Conservation (phyloP, 2,113 vertebrate genomes). For the Gobiocypris rarus region DNA sequence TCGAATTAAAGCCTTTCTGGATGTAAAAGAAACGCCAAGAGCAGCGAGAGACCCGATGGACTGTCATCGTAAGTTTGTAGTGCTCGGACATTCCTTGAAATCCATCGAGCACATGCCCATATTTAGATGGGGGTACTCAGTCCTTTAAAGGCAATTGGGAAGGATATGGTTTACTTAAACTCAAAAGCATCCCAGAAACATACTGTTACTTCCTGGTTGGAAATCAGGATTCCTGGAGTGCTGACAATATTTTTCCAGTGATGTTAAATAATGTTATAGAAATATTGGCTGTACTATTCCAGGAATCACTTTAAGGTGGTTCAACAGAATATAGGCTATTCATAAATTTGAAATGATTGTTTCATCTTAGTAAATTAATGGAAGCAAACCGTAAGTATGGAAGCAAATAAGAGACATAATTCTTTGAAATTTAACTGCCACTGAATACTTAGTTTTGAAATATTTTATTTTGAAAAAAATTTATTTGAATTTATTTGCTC, state of each 20-base stretch:
- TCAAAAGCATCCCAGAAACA: slow-evolving; percentile 72
- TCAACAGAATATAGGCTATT: not conserved
- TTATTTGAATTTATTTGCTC: too few relatives aligned
- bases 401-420: too few relatives aligned
- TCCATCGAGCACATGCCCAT: slow-evolving; percentile 94
- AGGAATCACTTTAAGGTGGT: not conserved
- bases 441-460: too few relatives aligned
- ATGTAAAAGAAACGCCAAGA: not conserved
- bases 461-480: too few relatives aligned
- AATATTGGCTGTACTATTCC: slow-evolving; percentile 16
- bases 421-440: too few relatives aligned
- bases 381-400: not conserved
- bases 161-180: slow-evolving; percentile 77
- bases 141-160: slow-evolving; percentile 96
- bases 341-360: slow-evolving; percentile 8
- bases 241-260: slow-evolving; percentile 1
- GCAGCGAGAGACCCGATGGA: slow-evolving; percentile 50
- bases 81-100: slow-evolving; percentile 96
- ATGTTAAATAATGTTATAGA: slow-evolving; percentile 8
- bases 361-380: not conserved
- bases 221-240: not conserved
- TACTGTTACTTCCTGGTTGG: slow-evolving; percentile 62
- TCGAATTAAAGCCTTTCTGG: not conserved
- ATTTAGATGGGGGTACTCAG: slow-evolving; percentile 91
- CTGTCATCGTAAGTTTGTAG: slow-evolving; percentile 38